These are phyloP conservation scores for Tridacna crocea DNA, from an alignment of 2,888 invertebrate species.

Conservation along the genomic window DNA sequence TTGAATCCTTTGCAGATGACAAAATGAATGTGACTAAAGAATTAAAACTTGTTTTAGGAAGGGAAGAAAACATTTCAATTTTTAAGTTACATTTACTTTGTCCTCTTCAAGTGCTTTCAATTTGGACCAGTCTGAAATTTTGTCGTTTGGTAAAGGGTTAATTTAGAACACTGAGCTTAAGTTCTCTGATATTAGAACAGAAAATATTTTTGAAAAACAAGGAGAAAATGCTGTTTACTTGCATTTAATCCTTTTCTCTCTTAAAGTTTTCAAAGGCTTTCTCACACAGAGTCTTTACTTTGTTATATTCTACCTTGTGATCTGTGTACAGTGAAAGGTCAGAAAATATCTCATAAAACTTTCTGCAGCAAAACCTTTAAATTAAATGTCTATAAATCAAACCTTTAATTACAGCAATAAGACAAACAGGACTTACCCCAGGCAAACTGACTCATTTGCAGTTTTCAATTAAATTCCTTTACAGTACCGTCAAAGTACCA, in stretches of 20 bases:
- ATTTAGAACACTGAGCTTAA: too few species aligned
- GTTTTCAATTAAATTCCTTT: not conserved
- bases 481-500: not conserved
- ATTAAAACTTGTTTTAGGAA: too few species aligned
- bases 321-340: not conserved
- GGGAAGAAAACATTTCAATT: too few species aligned
- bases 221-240: too few species aligned
- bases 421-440: not conserved
- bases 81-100: too few species aligned
- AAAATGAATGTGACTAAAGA: too few species aligned
- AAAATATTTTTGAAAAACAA: too few species aligned
- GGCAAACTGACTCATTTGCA: not conserved
- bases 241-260: not conserved
- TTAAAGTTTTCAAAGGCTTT: not conserved
- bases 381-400: slow-evolving; percentile 8
- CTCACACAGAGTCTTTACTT: not conserved
- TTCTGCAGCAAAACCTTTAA: not conserved
- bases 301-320: not conserved
- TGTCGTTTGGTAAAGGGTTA: too few species aligned
- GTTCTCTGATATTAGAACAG: too few species aligned
- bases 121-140: too few species aligned
- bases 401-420: not conserved
- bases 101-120: too few species aligned
- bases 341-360: not conserved
- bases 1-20: too few species aligned